Base-by-base conservation (phyloP, 2,113 vertebrate species). In the Taurulus bubalis region DNA sequence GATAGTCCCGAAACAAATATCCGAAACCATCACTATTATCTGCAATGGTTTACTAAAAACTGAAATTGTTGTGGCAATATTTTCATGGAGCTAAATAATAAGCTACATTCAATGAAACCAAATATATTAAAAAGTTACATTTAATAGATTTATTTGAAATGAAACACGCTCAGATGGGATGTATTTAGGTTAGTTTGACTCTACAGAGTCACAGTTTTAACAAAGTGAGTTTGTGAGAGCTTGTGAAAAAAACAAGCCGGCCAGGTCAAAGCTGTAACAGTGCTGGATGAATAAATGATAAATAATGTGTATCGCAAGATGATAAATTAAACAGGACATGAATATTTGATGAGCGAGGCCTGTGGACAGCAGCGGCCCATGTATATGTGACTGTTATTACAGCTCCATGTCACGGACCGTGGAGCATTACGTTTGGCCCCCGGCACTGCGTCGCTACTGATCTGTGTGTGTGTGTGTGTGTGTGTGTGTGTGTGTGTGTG, bases 281-380 rank as follows among this genome's bases (percentile, higher is more conserved):
- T 34, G 51, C 75, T 22, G 71, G 87, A 83, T 89, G 85, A 91
- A 90, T 90, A 87, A 90, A 87, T 87, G 72, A 88, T 90, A 89
- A 82, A 85, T 90, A 78, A 88, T 84, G 58, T 74, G 70, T 73
- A 86, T 88, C 79, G 74, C 86, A 20, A 69, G 80, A 66, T 80
- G 28, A 86, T 91, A 77, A 88, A 87, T 90, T 81, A 87, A 90
- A 89, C 77, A 81, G 63, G 30, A 72, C 69, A 91, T 94, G 72
- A 89, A 94, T 94, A 84, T 87, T 94, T 90, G 77, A 93, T 92
- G 79, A 82, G 66, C 8, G 12, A 68, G 64, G 38, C 81, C 42
- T 16, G 51, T 77, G 86, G 80, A 92, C 76, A 68, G 66, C 65
- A 62, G 67, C 15, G 0, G 26, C 60, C 70, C 67, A 59, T 71